Percentiles rank a stretch among this genome's conserved stretches.
Conservation (phyloP, 2,797 vertebrate species). For the Myotis daubentonii region DNA sequence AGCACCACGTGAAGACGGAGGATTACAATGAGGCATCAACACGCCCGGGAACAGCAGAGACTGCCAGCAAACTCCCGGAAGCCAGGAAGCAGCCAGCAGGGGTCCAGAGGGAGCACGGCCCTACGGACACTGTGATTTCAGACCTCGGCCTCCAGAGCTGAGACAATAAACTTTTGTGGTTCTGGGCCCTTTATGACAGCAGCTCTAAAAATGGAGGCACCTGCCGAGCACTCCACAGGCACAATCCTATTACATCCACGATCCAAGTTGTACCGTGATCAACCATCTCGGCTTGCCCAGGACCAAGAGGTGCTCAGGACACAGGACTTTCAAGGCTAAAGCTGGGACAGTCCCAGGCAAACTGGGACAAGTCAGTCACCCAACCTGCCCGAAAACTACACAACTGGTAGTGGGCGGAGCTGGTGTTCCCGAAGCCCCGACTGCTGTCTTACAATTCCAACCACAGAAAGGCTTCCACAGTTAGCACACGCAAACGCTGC, state of each 20-base stretch:
- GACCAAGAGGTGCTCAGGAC: neutral
- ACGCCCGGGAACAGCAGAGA: neutral
- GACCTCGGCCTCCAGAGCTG: neutral
- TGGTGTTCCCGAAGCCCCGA: neutral
- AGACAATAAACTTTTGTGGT: neutral
- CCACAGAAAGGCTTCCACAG: neutral
- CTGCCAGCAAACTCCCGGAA: neutral
- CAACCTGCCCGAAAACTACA: neutral
- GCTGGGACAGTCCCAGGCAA: no score
- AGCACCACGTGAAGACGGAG: accelerated
- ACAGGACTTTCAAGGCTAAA: neutral
- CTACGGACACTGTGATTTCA: neutral
- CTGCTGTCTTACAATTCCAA: neutral
- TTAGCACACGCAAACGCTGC: neutral
- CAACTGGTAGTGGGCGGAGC: accelerated
- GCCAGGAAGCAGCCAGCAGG: neutral
- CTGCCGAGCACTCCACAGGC: neutral
- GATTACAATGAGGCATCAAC: accelerated
- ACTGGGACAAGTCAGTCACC: neutral
- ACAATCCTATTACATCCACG: neutral
- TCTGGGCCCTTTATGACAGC: neutral
- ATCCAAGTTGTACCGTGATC: neutral
- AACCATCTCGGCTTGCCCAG: neutral
- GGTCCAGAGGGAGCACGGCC: neutral
- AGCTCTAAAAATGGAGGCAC: neutral